Percentiles rank a stretch among this genome's conserved stretches.
Conservation (phyloP, 2,113 vertebrate species). For the Leucopternis melanops region DNA sequence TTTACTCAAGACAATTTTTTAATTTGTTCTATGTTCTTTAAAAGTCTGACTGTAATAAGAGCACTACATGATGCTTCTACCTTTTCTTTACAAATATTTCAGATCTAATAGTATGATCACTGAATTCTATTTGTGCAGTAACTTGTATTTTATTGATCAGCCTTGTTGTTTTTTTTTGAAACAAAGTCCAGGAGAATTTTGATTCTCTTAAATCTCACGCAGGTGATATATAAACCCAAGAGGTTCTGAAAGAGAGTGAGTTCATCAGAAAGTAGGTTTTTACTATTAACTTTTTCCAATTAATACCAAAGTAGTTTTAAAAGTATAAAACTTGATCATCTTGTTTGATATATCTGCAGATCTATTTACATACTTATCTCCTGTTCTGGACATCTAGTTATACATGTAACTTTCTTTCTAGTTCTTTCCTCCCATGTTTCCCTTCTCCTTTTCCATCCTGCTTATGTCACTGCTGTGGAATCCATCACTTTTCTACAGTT, state of each 20-base stretch:
- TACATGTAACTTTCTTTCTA: background rate
- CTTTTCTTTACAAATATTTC: conserved; percentile 19
- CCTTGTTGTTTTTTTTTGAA: background rate
- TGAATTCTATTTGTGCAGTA: background rate
- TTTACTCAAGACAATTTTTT: background rate
- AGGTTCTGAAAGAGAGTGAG: background rate
- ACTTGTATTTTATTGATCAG: conserved; percentile 31
- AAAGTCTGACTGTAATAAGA: background rate
- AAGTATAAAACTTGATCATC: background rate
- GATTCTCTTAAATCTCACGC: background rate
- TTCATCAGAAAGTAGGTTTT: background rate
- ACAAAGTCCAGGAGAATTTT: background rate
- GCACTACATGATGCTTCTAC: background rate
- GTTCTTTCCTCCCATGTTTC: background rate
- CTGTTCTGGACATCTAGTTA: background rate
- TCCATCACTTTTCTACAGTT: background rate
- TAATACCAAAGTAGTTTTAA: background rate
- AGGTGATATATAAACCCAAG: background rate
- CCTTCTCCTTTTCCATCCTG: background rate
- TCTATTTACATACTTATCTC: background rate
- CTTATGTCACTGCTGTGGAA: background rate
- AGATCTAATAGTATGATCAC: background rate
- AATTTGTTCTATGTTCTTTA: background rate
- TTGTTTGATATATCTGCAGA: background rate
- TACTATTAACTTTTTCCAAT: background rate